Evolutionary conservation across 1,140 invertebrate species (phyloP).

Genomic region (Sitobion miscanthi): DNA sequence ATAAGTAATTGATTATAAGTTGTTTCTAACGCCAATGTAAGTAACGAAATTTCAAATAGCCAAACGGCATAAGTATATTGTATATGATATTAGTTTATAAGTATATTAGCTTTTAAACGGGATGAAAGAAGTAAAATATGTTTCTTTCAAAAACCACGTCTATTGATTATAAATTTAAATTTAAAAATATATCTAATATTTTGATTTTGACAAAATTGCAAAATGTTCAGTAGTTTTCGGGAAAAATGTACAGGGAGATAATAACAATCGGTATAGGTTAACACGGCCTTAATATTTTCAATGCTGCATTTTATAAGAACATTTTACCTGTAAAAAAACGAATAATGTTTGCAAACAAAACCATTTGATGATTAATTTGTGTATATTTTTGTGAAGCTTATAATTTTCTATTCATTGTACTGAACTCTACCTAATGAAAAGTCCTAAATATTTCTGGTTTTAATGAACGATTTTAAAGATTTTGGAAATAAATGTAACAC

Average conservation of each 20-base stretch:
- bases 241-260: slow-evolving; percentile 32
- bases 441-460: not conserved
- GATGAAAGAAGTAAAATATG: not conserved
- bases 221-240: slow-evolving; percentile 7
- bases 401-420: slow-evolving; percentile 36
- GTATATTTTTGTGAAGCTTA: slow-evolving; percentile 31
- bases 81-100: slow-evolving; percentile 1
- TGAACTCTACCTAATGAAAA: not conserved
- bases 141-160: not conserved
- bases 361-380: not conserved
- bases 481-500: not conserved
- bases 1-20: no score
- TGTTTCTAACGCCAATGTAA: not conserved
- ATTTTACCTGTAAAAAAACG: slow-evolving; percentile 5
- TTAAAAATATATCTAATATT: not conserved
- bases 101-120: not conserved
- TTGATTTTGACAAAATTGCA: slow-evolving; percentile 4
- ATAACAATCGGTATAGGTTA: slow-evolving; percentile 33
- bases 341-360: not conserved
- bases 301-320: slow-evolving; percentile 20
- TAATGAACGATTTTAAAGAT: not conserved
- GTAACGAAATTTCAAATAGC: not conserved
- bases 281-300: slow-evolving; percentile 27
- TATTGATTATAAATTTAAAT: not conserved
- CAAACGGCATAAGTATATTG: not conserved